Evolutionary conservation across 2,888 invertebrate species (phyloP), one percentile per base, ranked within the genome.

Genomic region (Drosophila mimica): DNA sequence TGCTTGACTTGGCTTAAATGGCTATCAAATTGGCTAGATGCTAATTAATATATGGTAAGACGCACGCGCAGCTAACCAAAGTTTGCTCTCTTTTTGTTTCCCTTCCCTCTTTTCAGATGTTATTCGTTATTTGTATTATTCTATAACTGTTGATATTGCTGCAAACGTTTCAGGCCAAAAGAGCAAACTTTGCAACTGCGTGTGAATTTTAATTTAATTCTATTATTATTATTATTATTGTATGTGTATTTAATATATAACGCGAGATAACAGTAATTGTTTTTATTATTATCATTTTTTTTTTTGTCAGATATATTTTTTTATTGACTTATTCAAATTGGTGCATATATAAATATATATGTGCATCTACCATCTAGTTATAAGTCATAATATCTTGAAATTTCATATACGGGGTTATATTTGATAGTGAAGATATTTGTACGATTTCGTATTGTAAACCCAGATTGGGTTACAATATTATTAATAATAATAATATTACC

Each of bases 151-250:
- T 30, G n/a, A 20, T 5, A 15, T 48, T 25, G 34, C 36, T 53
- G 53, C 33, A 60, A 13, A 17, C 13, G 4, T n/a, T 30, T 43
- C n/a, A 28, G 28, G 8, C 25, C 31, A 40, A 62, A 38, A 33
- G 13, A 13, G 46, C 36, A 66, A 38, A 65, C n/a, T 66, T 67
- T 67, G 54, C 67, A 66, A 28, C 67, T 54, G 54, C 48, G 38
- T 67, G 67, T 15, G 66, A 67, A 67, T 38, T 20, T 38, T 20
- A 31, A 38, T 38, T 38, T 28, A 3, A 30, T 57, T 43, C 40
- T 20, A 1, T n/a, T n/a, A n/a, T n/a, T n/a, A n/a, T n/a, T n/a
- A n/a, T n/a, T n/a, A n/a, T n/a, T 38, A 25, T 31, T 31, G 15
- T n/a, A n/a, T 25, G 15, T 43, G 31, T 15, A 17, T 28, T 49